Conservation (phyloP, 2,888 invertebrate genomes). For the Agrotis exclamationis region DNA sequence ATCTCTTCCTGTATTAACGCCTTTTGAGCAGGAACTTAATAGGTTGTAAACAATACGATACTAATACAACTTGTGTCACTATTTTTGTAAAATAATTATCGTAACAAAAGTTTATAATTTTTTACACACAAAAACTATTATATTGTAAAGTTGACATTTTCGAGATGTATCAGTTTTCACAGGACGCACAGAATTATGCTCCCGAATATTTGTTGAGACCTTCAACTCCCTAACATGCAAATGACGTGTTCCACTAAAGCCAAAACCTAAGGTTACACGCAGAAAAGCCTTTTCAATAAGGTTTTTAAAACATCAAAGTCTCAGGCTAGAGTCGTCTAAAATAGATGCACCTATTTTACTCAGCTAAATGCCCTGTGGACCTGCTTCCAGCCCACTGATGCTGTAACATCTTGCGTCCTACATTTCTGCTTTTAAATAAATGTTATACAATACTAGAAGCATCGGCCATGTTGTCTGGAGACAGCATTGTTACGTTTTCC, state of each 20-base stretch:
- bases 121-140: too few species aligned
- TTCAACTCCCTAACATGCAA: background rate
- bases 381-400: conserved; percentile 19
- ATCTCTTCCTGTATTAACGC: too few species aligned
- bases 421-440: conserved; percentile 40
- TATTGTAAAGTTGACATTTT: too few species aligned
- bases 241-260: background rate
- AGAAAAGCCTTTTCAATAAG: background rate
- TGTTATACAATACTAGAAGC: conserved; percentile 24
- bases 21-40: too few species aligned
- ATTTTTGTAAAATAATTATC: too few species aligned
- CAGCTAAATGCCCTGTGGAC: conserved; percentile 27
- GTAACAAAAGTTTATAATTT: too few species aligned
- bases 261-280: too few species aligned
- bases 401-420: conserved; percentile 30
- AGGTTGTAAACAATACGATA: too few species aligned
- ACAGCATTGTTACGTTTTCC: conserved; percentile 18
- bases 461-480: background rate
- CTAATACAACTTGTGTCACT: too few species aligned
- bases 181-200: too few species aligned
- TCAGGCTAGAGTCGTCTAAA: conserved; percentile 20
- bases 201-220: too few species aligned
- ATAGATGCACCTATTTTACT: conserved; percentile 42
- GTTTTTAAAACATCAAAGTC: conserved; percentile 9
- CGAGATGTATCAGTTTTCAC: too few species aligned